Base-by-base conservation (phyloP, 2,888 invertebrate species). In the Drosophila atripex region DNA sequence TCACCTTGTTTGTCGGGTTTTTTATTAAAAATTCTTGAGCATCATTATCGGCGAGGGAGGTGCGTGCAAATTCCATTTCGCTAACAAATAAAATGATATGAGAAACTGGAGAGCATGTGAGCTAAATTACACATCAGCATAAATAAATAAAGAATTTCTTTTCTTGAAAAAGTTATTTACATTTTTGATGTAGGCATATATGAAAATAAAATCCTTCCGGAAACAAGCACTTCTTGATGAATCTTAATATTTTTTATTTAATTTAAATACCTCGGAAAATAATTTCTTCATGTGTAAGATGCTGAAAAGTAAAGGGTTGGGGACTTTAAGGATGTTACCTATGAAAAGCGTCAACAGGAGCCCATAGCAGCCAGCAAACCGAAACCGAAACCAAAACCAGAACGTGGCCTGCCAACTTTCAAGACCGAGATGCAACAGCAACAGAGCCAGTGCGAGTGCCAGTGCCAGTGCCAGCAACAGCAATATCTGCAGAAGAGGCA, bases 21-120 rank as follows among this genome's bases (percentile, higher is more conserved):
- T 71, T 71, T 73, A 68, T 72, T 73, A 73, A 73, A 73, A 72
- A 73, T 73, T 73, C 76, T 54, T 76, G 53, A 30, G 69, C 69
- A 76, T 74, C 78, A 78, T 78, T 78, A 76, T 39, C 58, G 68
- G 43, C 9, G 43, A 21, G 60, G 47, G 47, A 60, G 60, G 46
- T 61, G 60, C 61, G 60, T 49, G 47, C 51, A 53, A 63, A 71
- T 72, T 71, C 71, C 58, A 69, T 72, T 71, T 71, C 53, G 53
- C 14, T 47, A 23, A 12, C 30, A 58, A 59, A 69, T 59, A 50
- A 68, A 52, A 45, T 52, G 51, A 50, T 41, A 57, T 46, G 68
- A 72, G 41, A 49, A 57, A 32, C n/a, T 28, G 47, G 45, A 46
- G 54, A 46, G 52, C 52, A 53, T 59, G 45, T 46, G 52, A 57